Evolutionary conservation across 53 echinoderm and acorn worm genomes (phyloP), one percentile per base, ranked within the genome.

Genomic region (Patiria pectinifera): DNA sequence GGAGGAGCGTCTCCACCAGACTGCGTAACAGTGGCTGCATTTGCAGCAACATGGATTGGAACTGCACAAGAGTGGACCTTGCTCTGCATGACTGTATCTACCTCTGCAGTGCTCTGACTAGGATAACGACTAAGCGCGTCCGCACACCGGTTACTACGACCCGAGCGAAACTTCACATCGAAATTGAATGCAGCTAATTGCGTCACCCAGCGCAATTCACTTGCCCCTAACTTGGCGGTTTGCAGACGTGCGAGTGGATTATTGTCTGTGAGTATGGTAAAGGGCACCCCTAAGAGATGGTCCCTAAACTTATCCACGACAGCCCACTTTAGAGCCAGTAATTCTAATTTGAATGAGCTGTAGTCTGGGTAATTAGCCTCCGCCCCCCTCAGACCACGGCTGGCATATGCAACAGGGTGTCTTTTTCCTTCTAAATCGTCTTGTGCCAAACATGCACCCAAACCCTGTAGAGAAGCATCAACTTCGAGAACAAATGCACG

Each of bases 281-380:
- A 84, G 16, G n/a, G 70, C 11, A 19, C 24, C n/a, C 85, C 85
- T 5, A 35, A 58, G 11, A 84, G 60, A 21, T 84, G 59, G n/a
- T 84, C 61, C 14, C 85, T 53, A n/a, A 84, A 84, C 63, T 84
- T 84, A 11, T 84, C 85, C n/a, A 43, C 43, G 61, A 84, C 49
- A 5, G 85, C n/a, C 66, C 59, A 85, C 45, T 63, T 85, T 23
- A 85, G 11, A 12, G 71, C 25, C 35, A 62, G 4, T 43, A 85
- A 21, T 11, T 85, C 66, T 18, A 85, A 66, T 11, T 85, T 85
- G 69, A 85, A 85, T 10, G 63, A 25, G 25, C 43, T 66, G n/a
- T 72, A 46, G 22, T 71, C 46, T 13, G n/a, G 45, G 69, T 86
- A 86, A 6, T 61, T 70, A 15, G 23, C 45, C 71, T 86, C 87